A percentile compares a stretch with the other conserved stretches of the same genome.
Evolutionary conservation across 2,113 vertebrate species (phyloP).

Genomic region (Phodopus roborovskii): DNA sequence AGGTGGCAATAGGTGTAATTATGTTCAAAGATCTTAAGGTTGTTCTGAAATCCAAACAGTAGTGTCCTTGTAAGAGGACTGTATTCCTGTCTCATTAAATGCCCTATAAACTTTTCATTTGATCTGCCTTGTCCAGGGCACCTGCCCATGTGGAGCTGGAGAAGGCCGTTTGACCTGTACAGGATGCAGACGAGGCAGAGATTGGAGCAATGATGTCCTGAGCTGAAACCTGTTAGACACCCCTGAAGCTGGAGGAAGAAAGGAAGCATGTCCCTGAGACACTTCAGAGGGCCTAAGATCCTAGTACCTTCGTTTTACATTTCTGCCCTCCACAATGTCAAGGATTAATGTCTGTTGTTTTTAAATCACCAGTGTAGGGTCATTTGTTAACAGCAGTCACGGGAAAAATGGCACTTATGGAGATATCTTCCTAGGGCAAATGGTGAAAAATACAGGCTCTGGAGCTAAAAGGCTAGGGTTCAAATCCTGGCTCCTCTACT

Average conservation of each 20-base stretch:
- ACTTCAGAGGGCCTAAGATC: accelerated
- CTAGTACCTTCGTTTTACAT: not conserved
- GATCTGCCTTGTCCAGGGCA: not conserved
- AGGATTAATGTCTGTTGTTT: not conserved
- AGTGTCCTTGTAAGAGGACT: not conserved
- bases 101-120: conserved; percentile 43
- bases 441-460: not conserved
- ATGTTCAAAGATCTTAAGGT: not conserved
- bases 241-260: not conserved
- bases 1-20: not conserved
- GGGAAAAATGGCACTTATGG: too few species aligned
- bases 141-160: not conserved
- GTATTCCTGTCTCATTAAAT: not conserved
- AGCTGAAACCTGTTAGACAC: not conserved
- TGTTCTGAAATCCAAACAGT: not conserved
- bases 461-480: not conserved
- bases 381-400: not conserved
- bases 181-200: not conserved
- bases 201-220: too few species aligned
- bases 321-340: not conserved
- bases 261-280: not conserved
- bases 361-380: not conserved
- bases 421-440: not conserved
- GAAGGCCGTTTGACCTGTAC: not conserved
- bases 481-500: not conserved